Percentiles rank a stretch among this genome's conserved stretches.
phyloP scores from a whole-genome alignment of 2,888 invertebrate genomes.

The Chloroclystis v-ata region DNA sequence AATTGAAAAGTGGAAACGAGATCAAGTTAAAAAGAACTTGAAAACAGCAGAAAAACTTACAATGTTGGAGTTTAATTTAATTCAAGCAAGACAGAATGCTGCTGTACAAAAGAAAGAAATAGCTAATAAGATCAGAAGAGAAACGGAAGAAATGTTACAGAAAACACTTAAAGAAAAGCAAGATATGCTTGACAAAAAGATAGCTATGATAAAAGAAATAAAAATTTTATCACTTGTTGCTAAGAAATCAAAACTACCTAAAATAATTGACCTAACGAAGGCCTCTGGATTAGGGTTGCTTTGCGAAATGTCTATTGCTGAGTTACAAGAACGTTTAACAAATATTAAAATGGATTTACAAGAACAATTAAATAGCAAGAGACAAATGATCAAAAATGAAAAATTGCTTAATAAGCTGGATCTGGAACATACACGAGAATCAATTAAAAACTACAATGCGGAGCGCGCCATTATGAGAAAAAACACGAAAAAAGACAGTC shows the following conservation, averaged over 20 bases:
- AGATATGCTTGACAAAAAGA: constrained; percentile 68
- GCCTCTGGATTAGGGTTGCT: constrained; percentile 77
- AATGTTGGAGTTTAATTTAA: constrained; percentile 47
- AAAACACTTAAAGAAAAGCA: constrained; percentile 65
- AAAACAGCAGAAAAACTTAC: constrained; percentile 62
- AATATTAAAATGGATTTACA: constrained; percentile 70
- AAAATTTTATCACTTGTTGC: constrained; percentile 69
- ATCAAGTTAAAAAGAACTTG: constrained; percentile 70
- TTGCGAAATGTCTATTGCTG: constrained; percentile 82
- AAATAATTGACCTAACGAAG: constrained; percentile 79
- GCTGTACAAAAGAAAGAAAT: constrained; percentile 49
- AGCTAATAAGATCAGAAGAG: constrained; percentile 52
- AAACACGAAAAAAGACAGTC: constrained; percentile 43
- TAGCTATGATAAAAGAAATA: constrained; percentile 73
- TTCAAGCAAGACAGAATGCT: constrained; percentile 50
- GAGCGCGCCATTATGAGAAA: constrained; percentile 50
- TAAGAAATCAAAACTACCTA: constrained; percentile 68
- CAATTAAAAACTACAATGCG: constrained; percentile 55
- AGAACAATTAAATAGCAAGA: constrained; percentile 74
- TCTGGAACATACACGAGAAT: constrained; percentile 64
- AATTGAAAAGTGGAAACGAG: constrained; percentile 71
- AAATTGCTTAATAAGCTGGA: constrained; percentile 65
- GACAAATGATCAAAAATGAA: constrained; percentile 57
- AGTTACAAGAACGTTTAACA: constrained; percentile 76
- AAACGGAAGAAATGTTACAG: constrained; percentile 47